Percentiles rank a stretch among this genome's conserved stretches.
These are phyloP conservation scores for Leucoraja ocellata DNA, from an alignment of 2,797 vertebrate genomes.

Conservation along the genomic window DNA sequence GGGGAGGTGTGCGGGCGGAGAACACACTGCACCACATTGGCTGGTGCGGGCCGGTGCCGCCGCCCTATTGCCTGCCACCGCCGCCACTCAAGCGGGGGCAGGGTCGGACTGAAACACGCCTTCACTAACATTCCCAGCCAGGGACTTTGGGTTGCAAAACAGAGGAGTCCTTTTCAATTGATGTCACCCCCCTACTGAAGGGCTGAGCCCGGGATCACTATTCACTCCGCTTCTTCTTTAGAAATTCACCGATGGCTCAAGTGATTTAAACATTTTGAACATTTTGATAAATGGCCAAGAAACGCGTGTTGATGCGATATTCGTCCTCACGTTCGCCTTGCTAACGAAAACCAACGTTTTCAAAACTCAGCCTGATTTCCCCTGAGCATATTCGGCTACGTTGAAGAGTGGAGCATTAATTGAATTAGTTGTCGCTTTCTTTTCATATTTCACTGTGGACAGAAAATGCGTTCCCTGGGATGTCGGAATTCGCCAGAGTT, in stretches of 20 bases:
- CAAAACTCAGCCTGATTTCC: neutral
- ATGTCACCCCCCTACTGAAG: neutral
- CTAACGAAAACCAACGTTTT: neutral
- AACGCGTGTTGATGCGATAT: neutral
- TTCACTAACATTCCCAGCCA: neutral
- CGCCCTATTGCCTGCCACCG: neutral
- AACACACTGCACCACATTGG: neutral
- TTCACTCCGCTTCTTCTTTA: neutral
- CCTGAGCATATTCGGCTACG: neutral
- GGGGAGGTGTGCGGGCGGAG: neutral
- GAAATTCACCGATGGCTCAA: neutral
- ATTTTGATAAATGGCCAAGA: neutral
- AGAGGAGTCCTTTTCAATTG: neutral
- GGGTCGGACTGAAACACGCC: neutral
- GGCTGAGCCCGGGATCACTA: too few species aligned
- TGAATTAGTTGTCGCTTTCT: neutral
- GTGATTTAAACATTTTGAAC: neutral
- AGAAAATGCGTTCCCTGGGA: too few species aligned
- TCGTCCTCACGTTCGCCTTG: neutral
- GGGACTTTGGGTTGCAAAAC: neutral
- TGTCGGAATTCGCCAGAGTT: too few species aligned
- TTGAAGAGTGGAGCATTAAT: neutral
- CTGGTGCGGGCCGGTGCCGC: accelerated
- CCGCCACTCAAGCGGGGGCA: neutral
- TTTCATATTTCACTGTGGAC: neutral